Evolutionary conservation across 2,113 vertebrate genomes (phyloP).

Genomic region (Azemiops feae): DNA sequence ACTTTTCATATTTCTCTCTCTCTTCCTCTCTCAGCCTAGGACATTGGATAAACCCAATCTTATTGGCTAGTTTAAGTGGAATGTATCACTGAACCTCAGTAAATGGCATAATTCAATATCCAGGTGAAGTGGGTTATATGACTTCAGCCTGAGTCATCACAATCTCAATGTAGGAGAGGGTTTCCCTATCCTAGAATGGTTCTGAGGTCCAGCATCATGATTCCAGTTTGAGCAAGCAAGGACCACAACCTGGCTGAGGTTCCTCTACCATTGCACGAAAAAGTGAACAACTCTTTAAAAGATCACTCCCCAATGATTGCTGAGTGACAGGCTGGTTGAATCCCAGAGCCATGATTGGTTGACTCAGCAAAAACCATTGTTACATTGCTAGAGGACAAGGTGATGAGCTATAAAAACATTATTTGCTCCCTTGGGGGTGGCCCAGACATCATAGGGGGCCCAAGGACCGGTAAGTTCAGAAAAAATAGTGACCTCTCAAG

Average conservation of each 20-base stretch:
- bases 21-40: neutral
- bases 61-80: neutral
- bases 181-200: neutral
- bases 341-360: neutral
- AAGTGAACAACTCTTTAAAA: neutral
- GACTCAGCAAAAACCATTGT: neutral
- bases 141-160: neutral
- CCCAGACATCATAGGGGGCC: neutral
- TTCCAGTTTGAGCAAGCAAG: slow-evolving; percentile 11
- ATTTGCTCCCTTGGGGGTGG: neutral
- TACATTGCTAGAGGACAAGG: neutral
- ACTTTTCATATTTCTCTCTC: neutral
- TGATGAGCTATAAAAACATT: neutral
- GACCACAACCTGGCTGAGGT: neutral
- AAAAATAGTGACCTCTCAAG: neutral
- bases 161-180: slow-evolving; percentile 7
- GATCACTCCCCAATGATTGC: neutral
- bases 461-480: neutral
- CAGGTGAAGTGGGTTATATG: neutral
- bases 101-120: neutral
- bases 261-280: neutral
- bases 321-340: neutral
- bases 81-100: neutral
- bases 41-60: neutral
- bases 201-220: neutral